Evolutionary conservation across 2,113 vertebrate genomes (phyloP).

Genomic region (Podarcis muralis): DNA sequence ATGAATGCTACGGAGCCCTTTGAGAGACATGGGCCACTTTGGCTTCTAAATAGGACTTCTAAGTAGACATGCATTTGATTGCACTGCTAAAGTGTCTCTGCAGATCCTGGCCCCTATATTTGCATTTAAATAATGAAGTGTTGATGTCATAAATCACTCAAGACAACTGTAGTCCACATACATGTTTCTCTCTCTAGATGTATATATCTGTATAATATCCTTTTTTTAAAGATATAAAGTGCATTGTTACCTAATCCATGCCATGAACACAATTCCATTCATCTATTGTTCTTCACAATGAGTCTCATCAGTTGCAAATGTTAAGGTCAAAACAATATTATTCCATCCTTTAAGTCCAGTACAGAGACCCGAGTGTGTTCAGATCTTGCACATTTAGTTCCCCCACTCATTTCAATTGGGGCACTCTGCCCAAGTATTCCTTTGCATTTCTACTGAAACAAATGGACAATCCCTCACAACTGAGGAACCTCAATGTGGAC

Average conservation of each 20-base stretch:
- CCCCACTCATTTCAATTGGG: not conserved
- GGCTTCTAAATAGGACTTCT: not conserved
- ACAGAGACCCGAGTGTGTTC: not conserved
- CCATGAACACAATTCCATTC: slow-evolving; percentile 13
- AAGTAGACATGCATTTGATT: not conserved
- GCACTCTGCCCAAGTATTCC: not conserved
- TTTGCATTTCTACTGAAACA: not conserved
- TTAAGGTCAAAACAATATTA: not conserved
- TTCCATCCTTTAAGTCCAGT: not conserved
- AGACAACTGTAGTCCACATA: slow-evolving; percentile 24
- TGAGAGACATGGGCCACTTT: not conserved
- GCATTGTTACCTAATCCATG: not conserved
- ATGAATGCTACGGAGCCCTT: not conserved
- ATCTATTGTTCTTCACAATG: slow-evolving; percentile 6
- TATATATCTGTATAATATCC: not conserved
- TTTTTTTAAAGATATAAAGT: not conserved
- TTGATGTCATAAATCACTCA: slow-evolving; percentile 39
- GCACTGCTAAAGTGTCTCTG: not conserved
- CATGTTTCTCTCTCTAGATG: not conserved
- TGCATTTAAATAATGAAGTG: slow-evolving; percentile 50
- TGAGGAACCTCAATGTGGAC: not conserved
- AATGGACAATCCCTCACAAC: not conserved
- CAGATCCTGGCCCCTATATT: slow-evolving; percentile 9
- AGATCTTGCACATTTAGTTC: not conserved
- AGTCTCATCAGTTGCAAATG: not conserved